Evolutionary conservation across 2,797 vertebrate species (phyloP).

Genomic region (Paguma larvata): DNA sequence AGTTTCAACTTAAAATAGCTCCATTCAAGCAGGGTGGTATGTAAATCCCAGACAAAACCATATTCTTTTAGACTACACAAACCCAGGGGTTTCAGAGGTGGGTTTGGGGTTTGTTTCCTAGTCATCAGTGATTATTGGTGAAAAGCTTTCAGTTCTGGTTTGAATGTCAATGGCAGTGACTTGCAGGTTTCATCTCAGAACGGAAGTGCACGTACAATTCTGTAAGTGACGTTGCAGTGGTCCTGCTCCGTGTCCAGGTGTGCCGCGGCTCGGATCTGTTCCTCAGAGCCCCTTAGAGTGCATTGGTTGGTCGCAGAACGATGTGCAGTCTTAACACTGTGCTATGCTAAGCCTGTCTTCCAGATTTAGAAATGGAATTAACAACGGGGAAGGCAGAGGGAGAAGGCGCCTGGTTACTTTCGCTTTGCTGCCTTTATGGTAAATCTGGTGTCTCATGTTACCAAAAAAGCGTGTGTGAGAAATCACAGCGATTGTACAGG

Average conservation of each 20-base stretch:
- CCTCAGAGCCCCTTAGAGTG: not conserved
- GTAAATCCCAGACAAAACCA: not conserved
- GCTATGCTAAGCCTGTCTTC: not conserved
- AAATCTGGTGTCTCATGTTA: not conserved
- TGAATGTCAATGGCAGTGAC: not conserved
- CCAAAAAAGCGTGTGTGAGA: not conserved
- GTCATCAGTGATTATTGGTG: not conserved
- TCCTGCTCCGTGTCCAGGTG: not conserved
- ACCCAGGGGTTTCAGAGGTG: not conserved
- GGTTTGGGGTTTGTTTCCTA: not conserved
- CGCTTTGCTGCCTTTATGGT: not conserved
- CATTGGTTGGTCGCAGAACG: not conserved
- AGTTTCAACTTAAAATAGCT: constrained; percentile 30
- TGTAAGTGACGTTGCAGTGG: too few species aligned
- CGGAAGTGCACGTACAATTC: not conserved
- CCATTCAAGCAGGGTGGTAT: not conserved
- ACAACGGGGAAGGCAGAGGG: not conserved
- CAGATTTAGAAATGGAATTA: not conserved
- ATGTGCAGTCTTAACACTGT: too few species aligned
- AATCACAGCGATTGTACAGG: not conserved
- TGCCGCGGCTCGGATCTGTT: not conserved
- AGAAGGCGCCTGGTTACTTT: not conserved
- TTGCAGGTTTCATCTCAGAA: not conserved
- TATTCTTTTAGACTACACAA: not conserved
- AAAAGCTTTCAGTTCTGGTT: not conserved